Conservation (phyloP, 2,113 vertebrate genomes). For the Anolis sagrei region DNA sequence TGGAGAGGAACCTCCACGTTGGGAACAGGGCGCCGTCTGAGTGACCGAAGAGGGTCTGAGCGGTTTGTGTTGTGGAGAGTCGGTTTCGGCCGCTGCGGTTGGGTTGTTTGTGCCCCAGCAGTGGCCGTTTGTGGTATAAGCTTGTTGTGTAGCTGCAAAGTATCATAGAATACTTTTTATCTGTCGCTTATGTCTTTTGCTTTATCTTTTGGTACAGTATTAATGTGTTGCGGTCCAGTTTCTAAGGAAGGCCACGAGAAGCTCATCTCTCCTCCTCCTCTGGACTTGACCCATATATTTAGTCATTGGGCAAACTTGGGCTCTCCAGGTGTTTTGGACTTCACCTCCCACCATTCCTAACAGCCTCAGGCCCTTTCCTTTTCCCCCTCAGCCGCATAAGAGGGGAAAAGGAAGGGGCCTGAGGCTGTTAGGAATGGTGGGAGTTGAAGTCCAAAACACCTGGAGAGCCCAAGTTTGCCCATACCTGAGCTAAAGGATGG, state of each 20-base stretch:
- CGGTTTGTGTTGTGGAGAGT: background rate
- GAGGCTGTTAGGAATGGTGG: too few species aligned
- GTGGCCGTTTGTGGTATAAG: slow-evolving; percentile 8
- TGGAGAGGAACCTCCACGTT: background rate
- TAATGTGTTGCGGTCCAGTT: background rate
- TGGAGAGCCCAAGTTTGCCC: too few species aligned
- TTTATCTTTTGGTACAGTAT: background rate
- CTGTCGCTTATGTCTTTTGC: slow-evolving; percentile 10
- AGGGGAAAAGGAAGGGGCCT: too few species aligned
- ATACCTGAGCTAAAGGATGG: too few species aligned
- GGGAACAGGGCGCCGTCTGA: background rate
- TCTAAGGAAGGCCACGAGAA: background rate
- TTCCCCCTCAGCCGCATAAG: too few species aligned
- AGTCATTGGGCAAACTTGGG: background rate
- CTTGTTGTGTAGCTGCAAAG: slow-evolving; percentile 4
- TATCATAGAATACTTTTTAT: slow-evolving; percentile 5
- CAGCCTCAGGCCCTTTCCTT: too few species aligned
- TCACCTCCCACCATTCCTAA: too few species aligned
- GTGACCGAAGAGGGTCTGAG: background rate
- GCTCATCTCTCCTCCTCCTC: background rate
- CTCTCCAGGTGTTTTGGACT: too few species aligned
- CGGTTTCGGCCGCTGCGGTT: background rate
- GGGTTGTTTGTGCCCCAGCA: background rate
- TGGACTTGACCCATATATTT: background rate
- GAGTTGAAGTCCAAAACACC: too few species aligned